Percentiles rank a stretch among this genome's conserved stretches.
Conservation (phyloP, 2,113 vertebrate species). For the Myrmecophaga tridactyla region DNA sequence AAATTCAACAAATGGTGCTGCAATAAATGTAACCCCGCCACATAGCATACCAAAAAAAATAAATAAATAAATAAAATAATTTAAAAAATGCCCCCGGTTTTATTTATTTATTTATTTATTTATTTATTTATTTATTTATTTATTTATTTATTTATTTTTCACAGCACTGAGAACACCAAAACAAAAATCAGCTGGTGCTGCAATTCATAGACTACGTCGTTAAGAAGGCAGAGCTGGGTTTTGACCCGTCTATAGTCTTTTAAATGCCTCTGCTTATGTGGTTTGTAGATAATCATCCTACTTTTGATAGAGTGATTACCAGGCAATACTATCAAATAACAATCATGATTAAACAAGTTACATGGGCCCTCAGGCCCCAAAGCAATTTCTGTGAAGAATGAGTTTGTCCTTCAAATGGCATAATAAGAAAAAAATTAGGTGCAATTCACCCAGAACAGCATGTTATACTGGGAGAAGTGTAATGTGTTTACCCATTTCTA, state of each 20-base stretch:
- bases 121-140: slow-evolving; percentile 52
- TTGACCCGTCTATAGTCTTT: slow-evolving; percentile 69
- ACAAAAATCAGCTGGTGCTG: slow-evolving; percentile 44
- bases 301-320: slow-evolving; percentile 83
- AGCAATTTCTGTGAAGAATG: slow-evolving; percentile 78
- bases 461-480: slow-evolving; percentile 44
- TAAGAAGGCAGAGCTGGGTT: slow-evolving; percentile 67
- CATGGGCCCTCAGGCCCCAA: slow-evolving; percentile 73
- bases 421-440: slow-evolving; percentile 74
- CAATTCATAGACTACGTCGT: slow-evolving; percentile 37
- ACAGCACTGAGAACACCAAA: slow-evolving; percentile 50
- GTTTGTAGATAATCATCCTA: slow-evolving; percentile 74
- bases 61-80: too few species aligned
- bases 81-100: too few species aligned
- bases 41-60: too few species aligned
- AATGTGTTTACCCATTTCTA: slow-evolving; percentile 69
- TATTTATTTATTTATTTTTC: neutral
- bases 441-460: slow-evolving; percentile 23
- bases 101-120: slow-evolving; percentile 41
- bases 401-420: slow-evolving; percentile 77
- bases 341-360: slow-evolving; percentile 79
- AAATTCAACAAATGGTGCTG: too few species aligned
- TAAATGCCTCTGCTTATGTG: slow-evolving; percentile 73
- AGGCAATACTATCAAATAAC: slow-evolving; percentile 81
- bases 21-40: too few species aligned